These are phyloP conservation scores for Ibidorhyncha struthersii DNA, from an alignment of 2,113 vertebrate genomes.

Conservation along the genomic window DNA sequence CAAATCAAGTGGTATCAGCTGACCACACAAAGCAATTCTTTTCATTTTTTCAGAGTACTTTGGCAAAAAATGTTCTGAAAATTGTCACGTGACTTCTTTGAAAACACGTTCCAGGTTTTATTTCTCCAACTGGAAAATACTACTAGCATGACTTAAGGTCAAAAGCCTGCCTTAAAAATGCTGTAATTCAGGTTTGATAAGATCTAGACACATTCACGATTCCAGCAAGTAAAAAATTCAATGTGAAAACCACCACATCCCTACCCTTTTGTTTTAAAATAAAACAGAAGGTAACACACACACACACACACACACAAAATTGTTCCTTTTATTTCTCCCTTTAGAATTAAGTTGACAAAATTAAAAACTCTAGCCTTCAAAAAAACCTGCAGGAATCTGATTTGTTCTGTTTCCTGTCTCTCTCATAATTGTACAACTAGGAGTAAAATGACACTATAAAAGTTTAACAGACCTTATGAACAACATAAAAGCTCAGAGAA, in stretches of 20 bases:
- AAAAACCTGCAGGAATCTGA: background rate
- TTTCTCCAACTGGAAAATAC: background rate
- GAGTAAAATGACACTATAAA: background rate
- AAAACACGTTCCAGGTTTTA: background rate
- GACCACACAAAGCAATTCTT: background rate
- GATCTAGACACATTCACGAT: background rate
- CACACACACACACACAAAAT: background rate
- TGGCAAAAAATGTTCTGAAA: background rate
- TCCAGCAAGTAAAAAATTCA: background rate
- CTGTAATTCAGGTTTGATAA: conserved; percentile 11
- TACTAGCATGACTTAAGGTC: background rate
- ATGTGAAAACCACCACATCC: background rate
- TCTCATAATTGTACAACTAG: background rate
- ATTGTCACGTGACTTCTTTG: background rate
- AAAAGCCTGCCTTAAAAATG: conserved; percentile 15
- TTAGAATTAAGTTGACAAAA: background rate
- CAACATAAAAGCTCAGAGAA: background rate
- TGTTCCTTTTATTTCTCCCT: background rate
- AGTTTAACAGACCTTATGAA: background rate
- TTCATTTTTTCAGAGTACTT: background rate
- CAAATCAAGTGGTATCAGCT: background rate
- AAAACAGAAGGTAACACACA: background rate
- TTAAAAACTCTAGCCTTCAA: background rate
- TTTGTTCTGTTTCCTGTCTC: background rate
- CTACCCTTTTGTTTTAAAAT: background rate